Conservation (phyloP, 2,797 vertebrate species). For the Brachyrhaphis roseni region DNA sequence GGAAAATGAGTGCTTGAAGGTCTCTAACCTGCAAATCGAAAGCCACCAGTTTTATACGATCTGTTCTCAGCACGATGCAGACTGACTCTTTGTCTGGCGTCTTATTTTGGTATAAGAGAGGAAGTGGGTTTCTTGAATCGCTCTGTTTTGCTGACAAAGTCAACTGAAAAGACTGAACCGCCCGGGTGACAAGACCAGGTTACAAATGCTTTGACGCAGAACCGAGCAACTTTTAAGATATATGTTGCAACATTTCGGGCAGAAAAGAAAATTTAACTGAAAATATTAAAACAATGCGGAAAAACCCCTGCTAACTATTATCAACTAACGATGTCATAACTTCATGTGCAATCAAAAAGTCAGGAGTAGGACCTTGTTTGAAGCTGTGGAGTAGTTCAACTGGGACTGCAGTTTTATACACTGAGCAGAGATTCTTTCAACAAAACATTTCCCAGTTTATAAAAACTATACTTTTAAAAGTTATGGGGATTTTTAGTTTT, state of each 20-base stretch:
- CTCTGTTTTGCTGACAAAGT: neutral
- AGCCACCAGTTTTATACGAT: neutral
- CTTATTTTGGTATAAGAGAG: neutral
- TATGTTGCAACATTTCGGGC: neutral
- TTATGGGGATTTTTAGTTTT: neutral
- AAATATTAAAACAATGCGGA: neutral
- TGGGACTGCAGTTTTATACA: neutral
- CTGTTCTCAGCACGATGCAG: neutral
- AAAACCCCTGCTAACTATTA: neutral
- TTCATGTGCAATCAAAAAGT: neutral
- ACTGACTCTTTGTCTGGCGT: neutral
- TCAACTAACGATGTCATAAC: neutral
- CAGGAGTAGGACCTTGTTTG: neutral
- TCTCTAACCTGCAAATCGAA: neutral
- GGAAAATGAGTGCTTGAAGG: neutral
- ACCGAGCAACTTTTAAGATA: neutral
- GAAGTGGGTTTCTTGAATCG: neutral
- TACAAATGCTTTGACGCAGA: neutral
- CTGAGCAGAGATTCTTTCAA: neutral
- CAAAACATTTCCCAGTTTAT: neutral
- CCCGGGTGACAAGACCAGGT: neutral
- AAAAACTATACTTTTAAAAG: neutral
- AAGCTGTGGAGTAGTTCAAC: neutral
- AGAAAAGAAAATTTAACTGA: neutral
- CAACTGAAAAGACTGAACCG: neutral